Conservation (phyloP, 2,797 vertebrate genomes). For the Heterohyrax brucei region DNA sequence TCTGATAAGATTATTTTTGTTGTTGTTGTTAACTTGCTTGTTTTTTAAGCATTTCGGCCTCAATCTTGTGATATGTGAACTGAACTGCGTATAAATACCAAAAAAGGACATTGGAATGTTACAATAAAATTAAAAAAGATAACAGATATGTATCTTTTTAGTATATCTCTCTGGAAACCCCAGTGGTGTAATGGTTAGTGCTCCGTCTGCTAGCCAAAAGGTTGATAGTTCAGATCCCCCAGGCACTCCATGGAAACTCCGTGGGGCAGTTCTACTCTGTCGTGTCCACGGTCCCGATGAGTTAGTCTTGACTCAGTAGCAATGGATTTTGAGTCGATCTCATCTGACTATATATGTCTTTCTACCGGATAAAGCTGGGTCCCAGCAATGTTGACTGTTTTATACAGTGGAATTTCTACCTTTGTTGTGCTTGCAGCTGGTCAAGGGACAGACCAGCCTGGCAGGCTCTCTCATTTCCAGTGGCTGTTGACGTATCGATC, state of each 20-base stretch:
- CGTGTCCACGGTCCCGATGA: too few species aligned
- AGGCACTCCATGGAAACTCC: too few species aligned
- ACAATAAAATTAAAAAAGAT: too few species aligned
- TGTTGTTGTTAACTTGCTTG: neutral
- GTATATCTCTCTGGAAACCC: neutral
- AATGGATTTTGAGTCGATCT: too few species aligned
- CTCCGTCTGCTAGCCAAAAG: too few species aligned
- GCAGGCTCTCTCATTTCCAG: neutral
- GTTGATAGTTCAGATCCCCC: too few species aligned
- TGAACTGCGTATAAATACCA: neutral
- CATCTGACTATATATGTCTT: too few species aligned
- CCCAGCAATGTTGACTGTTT: conserved; percentile 56
- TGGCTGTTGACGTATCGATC: conserved; percentile 15
- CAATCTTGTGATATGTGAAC: neutral
- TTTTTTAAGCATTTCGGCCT: conserved; percentile 27
- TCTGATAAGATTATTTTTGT: neutral
- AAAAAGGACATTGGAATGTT: neutral
- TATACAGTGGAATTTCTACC: neutral
- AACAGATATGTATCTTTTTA: too few species aligned
- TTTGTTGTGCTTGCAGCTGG: conserved; percentile 53
- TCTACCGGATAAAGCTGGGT: neutral
- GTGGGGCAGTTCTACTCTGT: too few species aligned
- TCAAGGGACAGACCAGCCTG: neutral
- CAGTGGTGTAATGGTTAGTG: too few species aligned
- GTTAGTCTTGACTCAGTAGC: too few species aligned